Conservation (phyloP, 2,797 vertebrate genomes). For the Alectoris magna region DNA sequence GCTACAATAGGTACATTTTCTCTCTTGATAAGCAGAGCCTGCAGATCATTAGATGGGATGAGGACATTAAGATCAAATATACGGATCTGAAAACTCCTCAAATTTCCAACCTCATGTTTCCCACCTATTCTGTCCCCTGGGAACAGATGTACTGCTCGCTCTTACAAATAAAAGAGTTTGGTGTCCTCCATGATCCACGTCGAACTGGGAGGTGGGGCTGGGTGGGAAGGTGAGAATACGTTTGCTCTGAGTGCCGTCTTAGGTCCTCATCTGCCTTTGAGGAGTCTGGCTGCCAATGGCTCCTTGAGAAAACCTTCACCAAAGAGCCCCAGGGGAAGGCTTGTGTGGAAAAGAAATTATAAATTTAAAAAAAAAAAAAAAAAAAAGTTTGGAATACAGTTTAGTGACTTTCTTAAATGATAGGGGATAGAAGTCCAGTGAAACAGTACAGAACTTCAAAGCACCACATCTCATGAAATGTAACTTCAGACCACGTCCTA, state of each 20-base stretch:
- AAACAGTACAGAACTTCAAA: constrained; percentile 40
- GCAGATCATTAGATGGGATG: neutral
- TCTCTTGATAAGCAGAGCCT: neutral
- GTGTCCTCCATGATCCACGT: neutral
- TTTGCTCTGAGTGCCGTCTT: neutral
- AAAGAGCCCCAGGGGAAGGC: neutral
- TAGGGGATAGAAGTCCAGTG: neutral
- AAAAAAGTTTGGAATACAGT: neutral
- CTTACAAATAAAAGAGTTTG: neutral
- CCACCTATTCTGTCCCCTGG: neutral
- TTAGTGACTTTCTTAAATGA: neutral
- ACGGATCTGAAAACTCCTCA: neutral
- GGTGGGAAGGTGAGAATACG: neutral
- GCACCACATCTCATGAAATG: constrained; percentile 85
- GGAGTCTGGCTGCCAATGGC: neutral
- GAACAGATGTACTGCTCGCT: neutral
- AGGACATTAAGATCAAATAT: neutral
- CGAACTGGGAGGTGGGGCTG: neutral
- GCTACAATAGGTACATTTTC: neutral
- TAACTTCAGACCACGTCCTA: constrained; percentile 85
- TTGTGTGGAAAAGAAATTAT: neutral
- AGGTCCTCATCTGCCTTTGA: neutral
- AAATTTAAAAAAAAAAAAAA: too few relatives aligned
- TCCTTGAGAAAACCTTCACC: neutral
- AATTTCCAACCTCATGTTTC: neutral